A percentile compares a stretch with the other conserved stretches of the same genome.
phyloP scores from a whole-genome alignment of 2,797 vertebrate genomes.

The Syncerus caffer region DNA sequence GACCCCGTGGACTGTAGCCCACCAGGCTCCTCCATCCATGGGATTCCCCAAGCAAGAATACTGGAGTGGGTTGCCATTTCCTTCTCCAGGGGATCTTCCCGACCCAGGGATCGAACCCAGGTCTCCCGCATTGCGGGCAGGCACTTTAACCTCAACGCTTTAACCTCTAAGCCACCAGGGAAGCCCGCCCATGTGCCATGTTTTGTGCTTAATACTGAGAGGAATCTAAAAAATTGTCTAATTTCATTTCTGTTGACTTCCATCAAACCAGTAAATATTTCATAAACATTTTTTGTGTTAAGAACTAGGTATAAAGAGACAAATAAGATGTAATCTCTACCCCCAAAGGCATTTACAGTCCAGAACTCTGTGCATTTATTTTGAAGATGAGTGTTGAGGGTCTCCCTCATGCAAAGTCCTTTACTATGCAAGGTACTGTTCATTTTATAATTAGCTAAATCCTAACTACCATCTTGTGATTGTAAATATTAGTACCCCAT shows the following conservation, averaged over 20 bases:
- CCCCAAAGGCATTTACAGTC: neutral
- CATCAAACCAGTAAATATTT: neutral
- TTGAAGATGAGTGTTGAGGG: slow-evolving; percentile 3
- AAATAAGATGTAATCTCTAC: neutral
- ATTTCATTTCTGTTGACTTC: slow-evolving; percentile 57
- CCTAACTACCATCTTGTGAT: neutral
- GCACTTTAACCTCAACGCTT: too few species aligned
- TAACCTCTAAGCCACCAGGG: too few species aligned
- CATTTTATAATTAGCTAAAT: slow-evolving; percentile 34
- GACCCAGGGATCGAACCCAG: too few species aligned
- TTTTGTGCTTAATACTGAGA: neutral
- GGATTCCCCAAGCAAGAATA: too few species aligned
- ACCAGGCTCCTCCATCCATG: too few species aligned
- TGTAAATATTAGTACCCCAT: neutral
- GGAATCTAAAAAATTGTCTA: neutral
- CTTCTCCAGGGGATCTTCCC: too few species aligned
- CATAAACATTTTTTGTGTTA: slow-evolving; percentile 26
- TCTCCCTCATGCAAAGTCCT: neutral
- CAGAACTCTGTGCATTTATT: neutral
- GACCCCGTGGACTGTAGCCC: accelerated
- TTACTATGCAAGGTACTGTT: neutral
- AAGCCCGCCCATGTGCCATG: neutral
- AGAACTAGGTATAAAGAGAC: neutral
- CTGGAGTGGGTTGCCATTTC: too few species aligned
- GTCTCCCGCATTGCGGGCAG: too few species aligned